phyloP scores from a whole-genome alignment of 2,113 vertebrate species.

The Rhinolophus ferrumequinum region DNA sequence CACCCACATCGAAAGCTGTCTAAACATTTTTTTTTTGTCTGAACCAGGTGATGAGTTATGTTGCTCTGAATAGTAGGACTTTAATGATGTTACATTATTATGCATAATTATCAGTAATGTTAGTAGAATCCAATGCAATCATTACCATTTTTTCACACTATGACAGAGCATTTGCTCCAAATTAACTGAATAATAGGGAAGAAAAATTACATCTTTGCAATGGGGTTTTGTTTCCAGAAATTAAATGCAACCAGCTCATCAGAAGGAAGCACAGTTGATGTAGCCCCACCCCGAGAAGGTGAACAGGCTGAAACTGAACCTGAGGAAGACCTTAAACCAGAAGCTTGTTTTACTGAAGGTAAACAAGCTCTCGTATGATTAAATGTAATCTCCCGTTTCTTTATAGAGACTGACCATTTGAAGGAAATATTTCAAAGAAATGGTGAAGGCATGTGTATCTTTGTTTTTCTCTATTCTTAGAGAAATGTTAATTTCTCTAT shows the following conservation, averaged over 20 bases:
- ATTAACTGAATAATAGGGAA: conserved; percentile 57
- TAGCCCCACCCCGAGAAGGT: conserved; percentile 88
- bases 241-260: conserved; percentile 93
- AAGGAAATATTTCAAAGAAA: neutral
- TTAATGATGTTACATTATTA: conserved; percentile 54
- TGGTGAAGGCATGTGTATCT: neutral
- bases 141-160: conserved; percentile 14
- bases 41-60: conserved; percentile 66
- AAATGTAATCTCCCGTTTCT: neutral
- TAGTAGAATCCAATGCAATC: conserved; percentile 54
- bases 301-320: conserved; percentile 90
- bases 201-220: conserved; percentile 73
- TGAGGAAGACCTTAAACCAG: conserved; percentile 93
- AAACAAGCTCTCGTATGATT: conserved; percentile 61
- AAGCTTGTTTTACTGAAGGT: conserved; percentile 96
- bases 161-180: conserved; percentile 23
- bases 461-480: conserved; percentile 28
- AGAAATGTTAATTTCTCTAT: neutral
- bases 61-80: conserved; percentile 9
- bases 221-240: conserved; percentile 89
- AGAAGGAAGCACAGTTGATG: conserved; percentile 97
- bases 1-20: neutral
- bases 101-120: neutral
- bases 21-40: neutral
- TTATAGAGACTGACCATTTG: neutral